These are phyloP conservation scores for Nowickia ferox DNA, from an alignment of 2,888 invertebrate species.

Conservation along the genomic window DNA sequence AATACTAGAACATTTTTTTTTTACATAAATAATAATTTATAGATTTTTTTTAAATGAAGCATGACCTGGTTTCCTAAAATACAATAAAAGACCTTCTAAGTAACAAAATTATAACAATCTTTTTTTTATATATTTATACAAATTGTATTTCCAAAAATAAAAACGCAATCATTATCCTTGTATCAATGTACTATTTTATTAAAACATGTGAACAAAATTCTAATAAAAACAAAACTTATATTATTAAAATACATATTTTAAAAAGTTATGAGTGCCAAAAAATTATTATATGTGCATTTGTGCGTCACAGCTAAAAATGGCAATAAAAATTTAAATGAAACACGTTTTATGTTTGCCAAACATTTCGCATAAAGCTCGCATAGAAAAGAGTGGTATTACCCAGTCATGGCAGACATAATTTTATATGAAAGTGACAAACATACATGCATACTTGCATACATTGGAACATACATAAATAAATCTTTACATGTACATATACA, in stretches of 20 bases:
- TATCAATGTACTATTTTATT: constrained; percentile 22
- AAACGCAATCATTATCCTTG: constrained; percentile 45
- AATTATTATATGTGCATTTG: constrained; percentile 16
- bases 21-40: constrained; percentile 61
- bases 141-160: constrained; percentile 26
- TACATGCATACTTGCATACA: not conserved
- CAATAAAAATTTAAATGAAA: constrained; percentile 45
- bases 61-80: constrained; percentile 65
- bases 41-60: constrained; percentile 59
- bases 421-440: not conserved
- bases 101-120: not conserved
- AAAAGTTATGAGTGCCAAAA: constrained; percentile 45
- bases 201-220: constrained; percentile 8
- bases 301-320: constrained; percentile 39
- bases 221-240: constrained; percentile 28
- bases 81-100: constrained; percentile 31
- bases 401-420: constrained; percentile 31
- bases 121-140: not conserved
- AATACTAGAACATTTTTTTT: not conserved
- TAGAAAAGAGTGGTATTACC: constrained; percentile 20
- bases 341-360: constrained; percentile 59
- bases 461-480: not conserved
- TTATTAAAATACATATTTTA: constrained; percentile 28
- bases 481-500: no score
- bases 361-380: constrained; percentile 59